Evolutionary conservation across 1,140 invertebrate species (phyloP), one percentile per base, ranked within the genome.

Genomic region (Listronotus bonariensis): DNA sequence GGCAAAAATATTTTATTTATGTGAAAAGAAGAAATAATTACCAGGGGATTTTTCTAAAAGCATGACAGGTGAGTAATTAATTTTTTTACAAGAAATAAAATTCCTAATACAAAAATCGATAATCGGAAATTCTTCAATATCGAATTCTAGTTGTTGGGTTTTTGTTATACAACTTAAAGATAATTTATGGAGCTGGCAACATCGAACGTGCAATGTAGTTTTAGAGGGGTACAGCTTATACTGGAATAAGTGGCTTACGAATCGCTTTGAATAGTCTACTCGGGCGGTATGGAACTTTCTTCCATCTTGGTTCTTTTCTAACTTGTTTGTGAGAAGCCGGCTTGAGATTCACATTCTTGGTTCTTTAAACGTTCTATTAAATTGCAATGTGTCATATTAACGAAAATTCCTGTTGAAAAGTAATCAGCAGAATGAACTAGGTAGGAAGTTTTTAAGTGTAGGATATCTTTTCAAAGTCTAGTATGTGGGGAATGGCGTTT

Each of bases 201-300:
- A 34, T 18, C 12, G 55, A 14, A 15, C 12, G 38, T 82, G 82
- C 69, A 85, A 78, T 79, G 72, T 75, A 74, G 72, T 74, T 76
- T 77, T 79, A 79, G 77, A 79, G 77, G 77, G 77, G 77, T 79
- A 78, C 69, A 67, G 65, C 64, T 70, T 78, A 78, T 78, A 79
- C 77, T 70, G 71, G 73, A 76, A 74, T 74, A 72, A 74, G 76
- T 70, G 59, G 54, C 68, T 74, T 66, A 65, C 45, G 65, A 69
- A 69, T 74, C 74, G 72, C 72, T 69, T 72, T 74, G 68, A 74
- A 74, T 74, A 77, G 77, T 78, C 72, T 77, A 73, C 71, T 77
- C 78, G 75, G 78, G 78, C 77, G 78, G 76, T 74, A 78, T 78
- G 76, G 75, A 76, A 76, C 68, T 78, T 73, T 71, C 77, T 76